Percentiles rank a stretch among this genome's conserved stretches.
phyloP scores from a whole-genome alignment of 1,140 invertebrate species.

The Drosophila lini region DNA sequence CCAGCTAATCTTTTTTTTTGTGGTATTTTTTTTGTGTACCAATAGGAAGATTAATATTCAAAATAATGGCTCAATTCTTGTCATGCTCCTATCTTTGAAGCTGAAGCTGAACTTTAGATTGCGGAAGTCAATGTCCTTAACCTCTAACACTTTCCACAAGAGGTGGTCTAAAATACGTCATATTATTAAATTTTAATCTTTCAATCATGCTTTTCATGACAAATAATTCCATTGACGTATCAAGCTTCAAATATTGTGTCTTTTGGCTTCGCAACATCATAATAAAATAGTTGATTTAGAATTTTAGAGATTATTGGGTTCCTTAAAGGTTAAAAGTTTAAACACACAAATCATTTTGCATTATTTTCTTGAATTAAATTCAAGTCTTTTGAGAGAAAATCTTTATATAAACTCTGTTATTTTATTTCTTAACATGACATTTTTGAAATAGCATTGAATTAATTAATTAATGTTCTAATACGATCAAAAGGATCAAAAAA shows the following conservation, averaged over 20 bases:
- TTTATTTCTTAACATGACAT: neutral
- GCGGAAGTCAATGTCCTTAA: constrained; percentile 19
- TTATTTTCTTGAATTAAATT: no score
- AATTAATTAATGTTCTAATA: neutral
- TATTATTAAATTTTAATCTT: constrained; percentile 3
- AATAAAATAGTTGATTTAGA: neutral
- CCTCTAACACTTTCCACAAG: constrained; percentile 11
- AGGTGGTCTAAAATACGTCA: constrained; percentile 17
- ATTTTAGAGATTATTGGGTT: neutral
- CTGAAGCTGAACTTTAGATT: neutral
- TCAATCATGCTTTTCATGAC: neutral
- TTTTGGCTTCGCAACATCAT: neutral
- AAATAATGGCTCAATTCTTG: neutral
- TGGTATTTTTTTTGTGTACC: neutral
- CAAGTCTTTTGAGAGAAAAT: neutral
- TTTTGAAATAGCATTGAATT: neutral
- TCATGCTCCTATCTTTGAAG: neutral
- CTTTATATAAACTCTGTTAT: no score
- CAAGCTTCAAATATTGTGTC: neutral
- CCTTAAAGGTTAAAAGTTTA: neutral
- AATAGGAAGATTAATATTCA: neutral
- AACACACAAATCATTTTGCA: neutral
- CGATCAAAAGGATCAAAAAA: neutral
- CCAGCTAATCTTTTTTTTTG: neutral
- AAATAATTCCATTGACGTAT: neutral